phyloP scores from a whole-genome alignment of 2,113 vertebrate genomes.

The Tragulus kanchil region DNA sequence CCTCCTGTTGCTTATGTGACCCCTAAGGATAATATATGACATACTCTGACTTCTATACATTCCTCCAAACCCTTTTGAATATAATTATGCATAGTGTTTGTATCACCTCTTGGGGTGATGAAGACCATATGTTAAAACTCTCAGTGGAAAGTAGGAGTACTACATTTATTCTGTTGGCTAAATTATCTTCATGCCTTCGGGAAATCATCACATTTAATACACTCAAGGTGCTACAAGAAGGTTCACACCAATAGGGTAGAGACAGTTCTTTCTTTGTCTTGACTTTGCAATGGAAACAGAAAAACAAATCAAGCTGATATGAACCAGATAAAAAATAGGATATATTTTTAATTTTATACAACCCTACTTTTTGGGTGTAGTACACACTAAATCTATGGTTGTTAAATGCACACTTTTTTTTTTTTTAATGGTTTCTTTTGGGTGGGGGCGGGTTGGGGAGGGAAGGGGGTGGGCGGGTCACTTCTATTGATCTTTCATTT shows the following conservation, averaged over 20 bases:
- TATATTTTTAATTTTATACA: conserved; percentile 22
- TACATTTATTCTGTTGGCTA: conserved; percentile 67
- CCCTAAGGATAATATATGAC: not conserved
- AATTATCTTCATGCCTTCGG: conserved; percentile 41
- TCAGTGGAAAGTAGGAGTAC: conserved; percentile 55
- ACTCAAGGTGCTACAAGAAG: conserved; percentile 33
- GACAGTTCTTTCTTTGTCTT: conserved; percentile 39
- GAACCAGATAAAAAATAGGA: conserved; percentile 51
- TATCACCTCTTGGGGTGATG: conserved; percentile 67
- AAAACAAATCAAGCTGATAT: conserved; percentile 42
- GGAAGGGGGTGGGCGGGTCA: too few species aligned
- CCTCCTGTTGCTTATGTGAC: not conserved
- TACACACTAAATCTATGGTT: not conserved
- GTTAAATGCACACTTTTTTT: not conserved
- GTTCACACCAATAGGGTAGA: not conserved
- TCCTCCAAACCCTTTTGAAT: conserved; percentile 18
- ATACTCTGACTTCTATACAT: not conserved
- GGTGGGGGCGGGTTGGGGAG: too few species aligned
- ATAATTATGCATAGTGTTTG: conserved; percentile 44
- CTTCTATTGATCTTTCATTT: too few species aligned
- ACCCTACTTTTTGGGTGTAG: not conserved
- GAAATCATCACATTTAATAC: conserved; percentile 68
- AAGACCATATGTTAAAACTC: conserved; percentile 67
- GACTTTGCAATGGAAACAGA: conserved; percentile 35
- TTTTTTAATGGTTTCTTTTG: too few species aligned